Evolutionary conservation across 2,888 invertebrate species (phyloP), one percentile per base, ranked within the genome.

Genomic region (Pollenia angustigena): DNA sequence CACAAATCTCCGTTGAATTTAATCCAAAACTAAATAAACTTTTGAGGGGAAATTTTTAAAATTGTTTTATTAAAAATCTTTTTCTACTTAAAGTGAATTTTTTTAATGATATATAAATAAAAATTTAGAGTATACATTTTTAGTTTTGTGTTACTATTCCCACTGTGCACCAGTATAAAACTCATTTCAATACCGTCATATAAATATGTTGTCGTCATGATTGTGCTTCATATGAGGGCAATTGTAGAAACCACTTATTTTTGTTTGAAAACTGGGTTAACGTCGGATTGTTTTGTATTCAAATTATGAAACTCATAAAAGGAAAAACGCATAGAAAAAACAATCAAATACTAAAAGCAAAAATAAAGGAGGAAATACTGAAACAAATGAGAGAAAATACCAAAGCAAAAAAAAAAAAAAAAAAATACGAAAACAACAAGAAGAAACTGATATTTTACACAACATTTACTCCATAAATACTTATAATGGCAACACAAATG

Each of bases 231-330:
- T 54, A 74, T 74, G 40, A 71, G 32, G 68, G 72, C 52, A 86
- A 83, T 86, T 83, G 56, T 50, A 50, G 71, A 78, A 83, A 71
- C 80, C 83, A 76, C 83, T 83, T 72, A 76, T 72, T 83, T 71
- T 83, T 72, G 76, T 71, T 76, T 40, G 42, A 72, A 82, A 86
- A 86, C 64, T 86, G 83, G 80, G 86, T 83, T 86, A 86, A 72
- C 83, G 58, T 83, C 42, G 50, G 64, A 74, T 79, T 79, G 85
- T 60, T 54, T 71, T 64, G 74, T 44, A 83, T 72, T 74, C 56
- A 83, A 83, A 83, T 83, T 80, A 80, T 81, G 52, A 50, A 54
- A 50, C 69, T 18, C 54, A 60, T n/a, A 60, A 32, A 71, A 32
- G 62, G 4, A 46, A 50, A 60, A 32, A n/a, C 48, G 9, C 64